Conservation (phyloP, 2,888 invertebrate genomes). For the Thysanoteuthis rhombus region DNA sequence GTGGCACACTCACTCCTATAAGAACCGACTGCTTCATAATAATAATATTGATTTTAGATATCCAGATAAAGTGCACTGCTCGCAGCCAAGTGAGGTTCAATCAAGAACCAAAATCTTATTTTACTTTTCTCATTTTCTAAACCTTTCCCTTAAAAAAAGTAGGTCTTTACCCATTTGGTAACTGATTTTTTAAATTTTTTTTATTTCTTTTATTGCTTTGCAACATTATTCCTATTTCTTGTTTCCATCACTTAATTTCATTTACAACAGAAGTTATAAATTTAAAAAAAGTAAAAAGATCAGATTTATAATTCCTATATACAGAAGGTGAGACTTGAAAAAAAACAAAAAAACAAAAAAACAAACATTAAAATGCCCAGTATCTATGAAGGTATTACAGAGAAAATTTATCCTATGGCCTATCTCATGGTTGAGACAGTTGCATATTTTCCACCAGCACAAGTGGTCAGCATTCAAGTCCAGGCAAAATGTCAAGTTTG, state of each 20-base stretch:
- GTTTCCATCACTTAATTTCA: background rate
- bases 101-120: slow-evolving; percentile 1
- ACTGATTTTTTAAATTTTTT: too few relatives aligned
- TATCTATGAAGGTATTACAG: background rate
- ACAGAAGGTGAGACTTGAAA: background rate
- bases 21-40: background rate
- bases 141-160: background rate
- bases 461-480: background rate
- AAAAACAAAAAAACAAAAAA: background rate
- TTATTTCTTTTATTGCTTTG: background rate
- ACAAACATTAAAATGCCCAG: background rate
- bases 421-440: too few relatives aligned
- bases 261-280: too few relatives aligned
- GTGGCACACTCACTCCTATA: background rate
- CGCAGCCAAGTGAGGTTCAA: background rate
- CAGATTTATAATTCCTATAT: background rate
- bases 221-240: background rate
- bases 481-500: background rate
- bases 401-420: background rate
- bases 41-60: slow-evolving; percentile 1
- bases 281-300: background rate
- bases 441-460: background rate
- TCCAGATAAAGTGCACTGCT: slow-evolving; percentile 12
- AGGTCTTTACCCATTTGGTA: background rate
- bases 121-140: background rate